Percentiles rank a stretch among this genome's conserved stretches.
These are phyloP conservation scores for Drosophila biarmipes DNA, from an alignment of 1,140 invertebrate genomes.

Conservation along the genomic window DNA sequence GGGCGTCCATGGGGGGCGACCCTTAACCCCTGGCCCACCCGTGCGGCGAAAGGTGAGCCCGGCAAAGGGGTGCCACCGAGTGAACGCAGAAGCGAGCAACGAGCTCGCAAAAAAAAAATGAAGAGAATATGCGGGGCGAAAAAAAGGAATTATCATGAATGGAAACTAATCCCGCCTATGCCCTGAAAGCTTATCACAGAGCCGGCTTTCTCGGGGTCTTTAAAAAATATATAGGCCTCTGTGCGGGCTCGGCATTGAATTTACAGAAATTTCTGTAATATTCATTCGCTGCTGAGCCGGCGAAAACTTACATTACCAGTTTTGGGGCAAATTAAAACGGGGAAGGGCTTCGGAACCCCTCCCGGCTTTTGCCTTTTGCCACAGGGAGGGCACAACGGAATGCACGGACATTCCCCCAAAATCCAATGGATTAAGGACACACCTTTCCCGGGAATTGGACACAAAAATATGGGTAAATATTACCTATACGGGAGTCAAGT, in stretches of 20 bases:
- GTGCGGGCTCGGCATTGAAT: slow-evolving; percentile 25
- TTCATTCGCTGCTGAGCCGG: slow-evolving; percentile 4
- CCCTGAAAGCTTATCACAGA: slow-evolving; percentile 49
- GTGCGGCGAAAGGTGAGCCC: slow-evolving; percentile 29
- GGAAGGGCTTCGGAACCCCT: not conserved
- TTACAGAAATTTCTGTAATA: slow-evolving; percentile 37
- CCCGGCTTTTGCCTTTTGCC: not conserved
- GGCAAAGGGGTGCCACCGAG: slow-evolving; percentile 12
- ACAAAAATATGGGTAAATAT: too few relatives aligned
- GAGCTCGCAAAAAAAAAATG: not conserved
- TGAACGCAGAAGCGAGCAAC: slow-evolving; percentile 32
- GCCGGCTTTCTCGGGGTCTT: slow-evolving; percentile 38
- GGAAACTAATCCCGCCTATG: slow-evolving; percentile 45
- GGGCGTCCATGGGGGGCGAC: not conserved
- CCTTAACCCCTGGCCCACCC: slow-evolving; percentile 33
- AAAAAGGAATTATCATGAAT: slow-evolving; percentile 45
- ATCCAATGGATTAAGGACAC: slow-evolving; percentile 2
- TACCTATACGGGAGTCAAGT: too few relatives aligned
- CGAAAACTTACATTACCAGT: slow-evolving; percentile 29
- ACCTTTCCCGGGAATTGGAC: too few relatives aligned
- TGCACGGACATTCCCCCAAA: not conserved
- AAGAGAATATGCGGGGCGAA: not conserved
- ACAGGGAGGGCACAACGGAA: not conserved
- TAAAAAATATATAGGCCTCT: slow-evolving; percentile 24
- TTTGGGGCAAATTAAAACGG: slow-evolving; percentile 21